Conservation (phyloP, 2,113 vertebrate species). For the Sturnira hondurensis region DNA sequence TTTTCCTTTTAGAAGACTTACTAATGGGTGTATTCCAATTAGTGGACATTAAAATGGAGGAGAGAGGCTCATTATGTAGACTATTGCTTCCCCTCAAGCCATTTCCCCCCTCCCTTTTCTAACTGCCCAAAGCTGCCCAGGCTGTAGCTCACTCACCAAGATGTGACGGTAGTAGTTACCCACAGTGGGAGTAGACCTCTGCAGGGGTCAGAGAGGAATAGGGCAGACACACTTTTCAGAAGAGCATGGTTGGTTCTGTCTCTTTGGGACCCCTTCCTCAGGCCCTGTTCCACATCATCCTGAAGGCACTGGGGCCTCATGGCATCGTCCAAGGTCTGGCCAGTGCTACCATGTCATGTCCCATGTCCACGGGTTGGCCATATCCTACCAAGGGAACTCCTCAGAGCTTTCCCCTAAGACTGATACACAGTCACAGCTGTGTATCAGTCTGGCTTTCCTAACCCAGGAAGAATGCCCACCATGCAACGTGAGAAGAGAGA, state of each 20-base stretch:
- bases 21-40: not conserved
- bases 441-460: not conserved
- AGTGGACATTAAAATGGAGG: not conserved
- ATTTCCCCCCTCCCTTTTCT: not conserved
- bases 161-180: not conserved
- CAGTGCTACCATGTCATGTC: rapidly evolving
- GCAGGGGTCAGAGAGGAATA: rapidly evolving
- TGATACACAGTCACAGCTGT: rapidly evolving
- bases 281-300: rapidly evolving
- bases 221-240: not conserved
- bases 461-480: not conserved
- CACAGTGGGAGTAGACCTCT: rapidly evolving
- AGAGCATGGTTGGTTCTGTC: not conserved
- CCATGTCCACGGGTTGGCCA: not conserved
- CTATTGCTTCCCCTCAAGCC: not conserved
- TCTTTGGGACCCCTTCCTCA: not conserved
- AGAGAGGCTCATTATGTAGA: not conserved
- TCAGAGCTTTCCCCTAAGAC: not conserved
- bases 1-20: not conserved
- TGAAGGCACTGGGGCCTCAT: not conserved
- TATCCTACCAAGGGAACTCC: not conserved
- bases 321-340: not conserved
- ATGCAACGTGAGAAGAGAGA: not conserved
- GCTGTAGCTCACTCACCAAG: not conserved
- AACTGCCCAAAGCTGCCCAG: not conserved